These are phyloP conservation scores for Hybognathus amarus DNA, from an alignment of 2,797 vertebrate genomes.

Conservation along the genomic window DNA sequence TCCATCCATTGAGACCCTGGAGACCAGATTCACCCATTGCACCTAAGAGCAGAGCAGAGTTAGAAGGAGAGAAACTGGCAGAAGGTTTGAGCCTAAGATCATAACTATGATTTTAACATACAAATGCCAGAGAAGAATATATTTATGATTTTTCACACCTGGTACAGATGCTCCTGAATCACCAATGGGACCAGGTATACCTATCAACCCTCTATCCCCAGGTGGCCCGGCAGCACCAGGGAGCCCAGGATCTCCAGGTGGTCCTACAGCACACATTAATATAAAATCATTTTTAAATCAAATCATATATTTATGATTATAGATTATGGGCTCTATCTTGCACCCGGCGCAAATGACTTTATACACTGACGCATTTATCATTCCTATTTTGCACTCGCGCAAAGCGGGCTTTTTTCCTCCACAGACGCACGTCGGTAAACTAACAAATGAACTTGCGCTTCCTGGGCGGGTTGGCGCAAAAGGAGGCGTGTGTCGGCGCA, in stretches of 20 bases:
- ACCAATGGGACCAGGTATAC: conserved; percentile 40
- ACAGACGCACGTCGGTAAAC: too few relatives aligned
- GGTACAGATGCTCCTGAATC: conserved; percentile 36
- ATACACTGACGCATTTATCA: too few relatives aligned
- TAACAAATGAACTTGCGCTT: too few relatives aligned
- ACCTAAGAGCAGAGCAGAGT: conserved; percentile 30
- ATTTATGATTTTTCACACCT: conserved; percentile 60
- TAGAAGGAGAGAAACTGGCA: conserved; percentile 9
- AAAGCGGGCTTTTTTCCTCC: too few relatives aligned
- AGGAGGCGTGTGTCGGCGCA: too few relatives aligned
- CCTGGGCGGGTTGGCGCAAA: too few relatives aligned
- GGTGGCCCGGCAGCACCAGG: conserved; percentile 11
- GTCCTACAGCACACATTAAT: background rate
- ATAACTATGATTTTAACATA: background rate
- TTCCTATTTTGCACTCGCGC: too few relatives aligned
- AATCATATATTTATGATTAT: too few relatives aligned
- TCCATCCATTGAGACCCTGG: conserved; percentile 60
- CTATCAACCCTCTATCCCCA: conserved; percentile 30
- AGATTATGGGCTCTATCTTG: too few relatives aligned
- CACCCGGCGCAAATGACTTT: too few relatives aligned
- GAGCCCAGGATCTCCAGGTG: conserved; percentile 19
- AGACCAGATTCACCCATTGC: conserved; percentile 64
- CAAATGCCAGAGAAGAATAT: background rate
- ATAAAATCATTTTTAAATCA: background rate
- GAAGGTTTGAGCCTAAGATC: background rate